Evolutionary conservation across 35 echinoderm and acorn worm genomes (phyloP), one percentile per base, ranked within the genome.

Genomic region (Eucidaris tribuloides): DNA sequence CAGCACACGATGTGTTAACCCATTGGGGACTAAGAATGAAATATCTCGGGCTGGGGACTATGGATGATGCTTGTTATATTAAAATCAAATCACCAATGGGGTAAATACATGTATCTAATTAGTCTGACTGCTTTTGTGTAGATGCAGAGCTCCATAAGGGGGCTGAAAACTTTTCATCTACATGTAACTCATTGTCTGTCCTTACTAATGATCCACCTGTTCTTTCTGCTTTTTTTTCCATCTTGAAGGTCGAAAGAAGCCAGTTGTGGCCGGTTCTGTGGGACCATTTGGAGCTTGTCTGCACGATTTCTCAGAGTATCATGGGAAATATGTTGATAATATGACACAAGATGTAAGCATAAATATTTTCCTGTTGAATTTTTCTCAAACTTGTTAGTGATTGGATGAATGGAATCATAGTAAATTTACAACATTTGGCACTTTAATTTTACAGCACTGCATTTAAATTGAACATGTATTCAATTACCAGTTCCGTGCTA

Each of bases 281-380:
- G 91, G 85, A 22, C 85, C 85, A 2, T 88, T 84, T 42, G 85
- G 79, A 59, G 86, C 85, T 5, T 84, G 71, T 36, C 54, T 62
- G 29, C 55, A 62, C 49, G 81, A 93, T 42, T 44, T 33, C 42
- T 93, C 91, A 36, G 91, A 93, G 25, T 93, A 93, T 58, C 72
- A 82, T 68, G 91, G 91, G 17, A 76, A 84, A 11, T 93, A 93
- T 71, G 86, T 88, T 29, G 85, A 88, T 39, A 80, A 31, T 28
- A 84, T 79, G 70, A 79, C 85, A 79, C 79, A 46, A 71, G 79
- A 93, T 45, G 91, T 93, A 89, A 28, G 83, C 41, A n/a, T n/a
- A n/a, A n/a, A n/a, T n/a, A n/a, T n/a, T n/a, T n/a, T n/a, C n/a
- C n/a, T n/a, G n/a, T n/a, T n/a, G n/a, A n/a, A n/a, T n/a, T n/a